These are phyloP conservation scores for Parthenolecanium corni DNA, from an alignment of 2,888 invertebrate species.

Conservation along the genomic window DNA sequence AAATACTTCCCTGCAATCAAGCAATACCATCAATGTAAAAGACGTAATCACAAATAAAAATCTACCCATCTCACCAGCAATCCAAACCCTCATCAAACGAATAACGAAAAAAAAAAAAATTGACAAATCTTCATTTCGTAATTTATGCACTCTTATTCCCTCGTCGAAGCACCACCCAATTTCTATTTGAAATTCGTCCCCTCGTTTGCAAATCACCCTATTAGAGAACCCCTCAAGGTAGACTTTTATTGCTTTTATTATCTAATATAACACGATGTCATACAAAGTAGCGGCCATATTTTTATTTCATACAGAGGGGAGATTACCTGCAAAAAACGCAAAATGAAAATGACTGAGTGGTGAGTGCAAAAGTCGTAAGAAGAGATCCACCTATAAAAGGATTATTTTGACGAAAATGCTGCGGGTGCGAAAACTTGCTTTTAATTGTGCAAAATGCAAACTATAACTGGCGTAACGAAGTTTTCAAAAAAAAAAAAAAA, in stretches of 20 bases:
- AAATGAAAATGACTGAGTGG: too few relatives aligned
- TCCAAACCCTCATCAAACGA: too few relatives aligned
- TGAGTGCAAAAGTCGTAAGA: too few relatives aligned
- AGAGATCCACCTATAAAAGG: background rate
- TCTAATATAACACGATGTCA: background rate
- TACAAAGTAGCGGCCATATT: background rate
- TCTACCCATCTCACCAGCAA: too few relatives aligned
- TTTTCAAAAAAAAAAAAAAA: background rate
- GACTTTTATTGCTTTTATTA: background rate
- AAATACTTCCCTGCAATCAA: too few relatives aligned
- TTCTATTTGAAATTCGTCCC: conserved; percentile 10
- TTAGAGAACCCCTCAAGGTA: background rate
- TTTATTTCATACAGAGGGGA: background rate
- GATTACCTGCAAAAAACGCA: too few relatives aligned
- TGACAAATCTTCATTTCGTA: background rate
- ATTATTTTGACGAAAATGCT: background rate
- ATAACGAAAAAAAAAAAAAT: too few relatives aligned
- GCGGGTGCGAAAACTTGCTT: background rate
- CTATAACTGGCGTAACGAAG: background rate
- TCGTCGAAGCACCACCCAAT: conserved; percentile 16
- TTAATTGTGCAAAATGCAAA: background rate
- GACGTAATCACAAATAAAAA: too few relatives aligned
- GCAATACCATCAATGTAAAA: too few relatives aligned
- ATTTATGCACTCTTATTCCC: background rate
- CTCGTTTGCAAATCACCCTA: conserved; percentile 14